Base-by-base conservation (phyloP, 2,888 invertebrate species). In the Endomychus coccineus region DNA sequence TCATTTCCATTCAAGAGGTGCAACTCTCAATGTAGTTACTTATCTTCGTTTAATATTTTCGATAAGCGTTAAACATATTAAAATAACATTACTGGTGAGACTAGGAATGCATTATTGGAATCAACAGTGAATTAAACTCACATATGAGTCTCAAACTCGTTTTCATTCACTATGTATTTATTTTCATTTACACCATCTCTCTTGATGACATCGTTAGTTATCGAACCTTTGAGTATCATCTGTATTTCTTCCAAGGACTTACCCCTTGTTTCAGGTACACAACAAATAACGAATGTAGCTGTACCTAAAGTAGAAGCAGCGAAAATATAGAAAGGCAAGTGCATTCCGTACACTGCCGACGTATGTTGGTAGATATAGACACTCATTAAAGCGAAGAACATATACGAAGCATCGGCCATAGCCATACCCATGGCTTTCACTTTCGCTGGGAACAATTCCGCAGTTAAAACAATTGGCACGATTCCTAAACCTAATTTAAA, bases 341-440 rank as follows among this genome's bases (percentile, higher is more conserved):
- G 54, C 30, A 61, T 49, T 12, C 62, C 61, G 27, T 51, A 56
- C 3, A 27, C n/a, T 2, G 50, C 35, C 9, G 50, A 46, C 9
- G 60, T 47, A 13, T 41, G 40, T 34, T 61, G 56, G 40, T 59
- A 65, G 15, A 64, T 24, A 28, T 59, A 54, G 9, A 64, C 52
- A 2, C 59, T 56, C 4, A 59, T 42, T 5, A 61, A 39, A 1
- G 59, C 58, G 29, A 58, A 59, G 4, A 58, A 34, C 3, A 63
- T 55, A 34, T 61, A 64, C 49, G 59, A 52, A 3, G 55, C 54
- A 42, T 65, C 65, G 1, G 63, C 54, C 17, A 61, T 35, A 0
- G 65, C 62, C 62, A 64, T 63, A 4, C 63, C 65, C 39, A 61
- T 54, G 4, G 62, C 63, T 48, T 64, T 65, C 3, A 64, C 57